Base-by-base conservation (phyloP, 2,888 invertebrate genomes). In the Zygothrica quintamaculata region DNA sequence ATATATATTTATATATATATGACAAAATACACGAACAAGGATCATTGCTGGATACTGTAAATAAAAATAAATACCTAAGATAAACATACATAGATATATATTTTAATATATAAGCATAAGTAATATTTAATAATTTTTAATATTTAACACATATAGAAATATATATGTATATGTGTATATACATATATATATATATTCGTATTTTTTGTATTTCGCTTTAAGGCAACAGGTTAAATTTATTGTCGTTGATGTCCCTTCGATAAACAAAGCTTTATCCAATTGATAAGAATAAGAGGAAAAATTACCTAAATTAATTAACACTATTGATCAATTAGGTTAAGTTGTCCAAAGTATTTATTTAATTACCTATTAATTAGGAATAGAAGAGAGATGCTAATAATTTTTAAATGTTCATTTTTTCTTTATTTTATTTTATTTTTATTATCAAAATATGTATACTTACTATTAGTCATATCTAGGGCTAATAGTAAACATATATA, bases 341-440 rank as follows among this genome's bases (percentile, higher is more conserved):
- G 48, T 37, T 61, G 52, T 57, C 51, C 46, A 68, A 37, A 46
- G 69, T 71, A 69, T 74, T 71, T 59, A 48, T 33, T 36, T 43
- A 44, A 7, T 40, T 50, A 65, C 57, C 13, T 52, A n/a, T n/a
- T n/a, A n/a, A n/a, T n/a, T 22, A 43, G 33, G 37, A 39, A 58
- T 47, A 65, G 33, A 39, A 47, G 13, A 74, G 33, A 68, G 70
- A 71, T 61, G 74, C 70, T 71, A 74, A 47, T 68, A 74, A 61
- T 34, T 74, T 11, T 74, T 39, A 46, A 50, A 48, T 18, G 50
- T 53, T 25, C 26, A 34, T 36, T 43, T 29, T 13, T 42, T 53
- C 55, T 26, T 31, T 33, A 46, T 42, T 18, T 34, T 40, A 16
- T 46, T 7, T n/a, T 13, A 11, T 5, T 8, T 9, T 18, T 40